These are phyloP conservation scores for Apotomis turbidana DNA, from an alignment of 2,888 invertebrate genomes.

Conservation along the genomic window DNA sequence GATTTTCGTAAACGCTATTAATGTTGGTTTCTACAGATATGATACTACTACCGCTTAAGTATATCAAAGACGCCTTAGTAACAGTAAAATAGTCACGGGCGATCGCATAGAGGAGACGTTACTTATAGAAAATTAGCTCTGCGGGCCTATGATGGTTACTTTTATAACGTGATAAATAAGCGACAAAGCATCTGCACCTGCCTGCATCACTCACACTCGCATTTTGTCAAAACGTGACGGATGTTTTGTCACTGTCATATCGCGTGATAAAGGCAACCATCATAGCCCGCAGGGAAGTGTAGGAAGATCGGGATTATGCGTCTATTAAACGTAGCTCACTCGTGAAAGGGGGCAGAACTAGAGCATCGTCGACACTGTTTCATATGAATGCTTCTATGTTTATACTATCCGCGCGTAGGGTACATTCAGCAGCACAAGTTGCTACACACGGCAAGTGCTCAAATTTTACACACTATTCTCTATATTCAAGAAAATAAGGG, in stretches of 20 bases:
- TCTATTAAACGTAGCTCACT: constrained; percentile 70
- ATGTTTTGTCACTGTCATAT: too few species aligned
- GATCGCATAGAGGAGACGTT: constrained; percentile 29
- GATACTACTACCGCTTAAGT: too few species aligned
- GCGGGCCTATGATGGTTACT: too few species aligned
- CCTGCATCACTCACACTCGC: too few species aligned
- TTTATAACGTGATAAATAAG: too few species aligned
- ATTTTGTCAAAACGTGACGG: too few species aligned
- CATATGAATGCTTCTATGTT: constrained; percentile 25
- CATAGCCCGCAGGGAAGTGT: constrained; percentile 41
- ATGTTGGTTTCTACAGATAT: too few species aligned
- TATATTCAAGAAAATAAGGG: too few species aligned
- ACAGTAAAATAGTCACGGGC: not conserved
- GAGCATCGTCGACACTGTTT: constrained; percentile 23
- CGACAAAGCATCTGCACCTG: too few species aligned
- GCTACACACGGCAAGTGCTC: too few species aligned
- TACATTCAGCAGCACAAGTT: not conserved
- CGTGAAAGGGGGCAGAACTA: constrained; percentile 50
- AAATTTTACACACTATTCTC: too few species aligned
- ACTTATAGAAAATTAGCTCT: constrained; percentile 27
- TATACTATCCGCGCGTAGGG: constrained; percentile 8
- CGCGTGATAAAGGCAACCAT: too few species aligned
- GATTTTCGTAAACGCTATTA: not conserved
- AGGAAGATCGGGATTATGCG: constrained; percentile 56
- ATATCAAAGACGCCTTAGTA: not conserved